These are phyloP conservation scores for Pygoscelis adeliae DNA, from an alignment of 2,113 vertebrate species.

Conservation along the genomic window DNA sequence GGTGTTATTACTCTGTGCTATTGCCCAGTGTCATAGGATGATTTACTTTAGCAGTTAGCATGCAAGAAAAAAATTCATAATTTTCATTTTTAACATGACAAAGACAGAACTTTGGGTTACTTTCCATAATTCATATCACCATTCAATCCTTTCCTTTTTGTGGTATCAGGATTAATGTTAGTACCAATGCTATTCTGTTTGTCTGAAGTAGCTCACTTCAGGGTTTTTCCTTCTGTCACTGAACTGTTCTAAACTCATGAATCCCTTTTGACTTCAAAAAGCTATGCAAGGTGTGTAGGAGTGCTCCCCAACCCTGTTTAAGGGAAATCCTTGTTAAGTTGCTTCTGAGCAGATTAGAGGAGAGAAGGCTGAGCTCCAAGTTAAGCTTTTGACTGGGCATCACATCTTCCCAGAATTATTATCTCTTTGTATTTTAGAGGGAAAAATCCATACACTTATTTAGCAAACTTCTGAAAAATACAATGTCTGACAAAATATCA, in stretches of 20 bases:
- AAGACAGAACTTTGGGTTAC: neutral
- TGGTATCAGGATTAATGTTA: neutral
- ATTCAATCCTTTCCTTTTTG: neutral
- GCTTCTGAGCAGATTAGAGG: neutral
- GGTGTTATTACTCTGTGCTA: neutral
- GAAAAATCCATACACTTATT: neutral
- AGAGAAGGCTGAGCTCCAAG: neutral
- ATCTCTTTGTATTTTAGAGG: neutral
- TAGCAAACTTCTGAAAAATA: neutral
- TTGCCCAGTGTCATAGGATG: neutral
- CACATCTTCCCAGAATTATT: neutral
- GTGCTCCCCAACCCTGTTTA: neutral
- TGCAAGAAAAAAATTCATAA: neutral
- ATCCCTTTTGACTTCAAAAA: neutral
- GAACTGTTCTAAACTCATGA: neutral
- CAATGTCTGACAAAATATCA: neutral
- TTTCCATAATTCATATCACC: neutral
- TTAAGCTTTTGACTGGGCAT: neutral
- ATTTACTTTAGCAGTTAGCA: neutral
- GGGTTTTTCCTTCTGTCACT: neutral
- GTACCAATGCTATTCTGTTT: neutral
- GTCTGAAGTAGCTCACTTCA: neutral
- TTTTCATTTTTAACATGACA: constrained; percentile 5
- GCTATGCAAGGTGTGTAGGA: neutral
- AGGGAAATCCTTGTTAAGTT: neutral